A percentile compares a stretch with the other conserved stretches of the same genome.
Conservation (phyloP, 2,113 vertebrate genomes). For the Solenodon paradoxus region DNA sequence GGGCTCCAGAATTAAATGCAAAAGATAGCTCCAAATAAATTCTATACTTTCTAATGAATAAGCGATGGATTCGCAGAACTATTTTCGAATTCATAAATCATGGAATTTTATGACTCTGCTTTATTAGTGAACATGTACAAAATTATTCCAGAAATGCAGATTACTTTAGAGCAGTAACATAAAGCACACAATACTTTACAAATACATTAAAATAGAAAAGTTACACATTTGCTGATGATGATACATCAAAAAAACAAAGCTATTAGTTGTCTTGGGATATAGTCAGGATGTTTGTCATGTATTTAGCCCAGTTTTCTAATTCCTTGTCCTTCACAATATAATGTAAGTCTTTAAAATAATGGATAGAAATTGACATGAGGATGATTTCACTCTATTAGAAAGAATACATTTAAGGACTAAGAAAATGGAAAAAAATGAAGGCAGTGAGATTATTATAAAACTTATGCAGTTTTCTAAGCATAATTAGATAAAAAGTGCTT, state of each 20-base stretch:
- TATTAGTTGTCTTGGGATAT: not conserved
- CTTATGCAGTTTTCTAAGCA: not conserved
- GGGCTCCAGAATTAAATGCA: not conserved
- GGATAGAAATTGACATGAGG: not conserved
- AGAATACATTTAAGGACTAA: not conserved
- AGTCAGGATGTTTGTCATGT: not conserved
- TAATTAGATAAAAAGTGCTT: conserved; percentile 9
- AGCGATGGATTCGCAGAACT: not conserved
- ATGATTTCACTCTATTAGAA: not conserved
- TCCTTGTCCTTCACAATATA: not conserved
- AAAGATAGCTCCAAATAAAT: not conserved
- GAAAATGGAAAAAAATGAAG: not conserved
- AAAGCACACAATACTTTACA: not conserved
- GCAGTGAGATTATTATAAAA: conserved; percentile 2
- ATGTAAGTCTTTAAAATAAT: conserved; percentile 1
- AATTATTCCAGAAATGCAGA: not conserved
- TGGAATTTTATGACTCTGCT: not conserved
- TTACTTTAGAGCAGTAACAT: not conserved
- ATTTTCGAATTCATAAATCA: not conserved
- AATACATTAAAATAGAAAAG: not conserved
- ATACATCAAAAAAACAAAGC: not conserved
- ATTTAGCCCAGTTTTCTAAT: not conserved
- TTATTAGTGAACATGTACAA: not conserved
- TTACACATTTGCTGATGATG: not conserved
- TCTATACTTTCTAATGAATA: not conserved